A percentile compares a stretch with the other conserved stretches of the same genome.
Evolutionary conservation across 2,113 vertebrate species (phyloP).

Genomic region (Lepisosteus osseus): DNA sequence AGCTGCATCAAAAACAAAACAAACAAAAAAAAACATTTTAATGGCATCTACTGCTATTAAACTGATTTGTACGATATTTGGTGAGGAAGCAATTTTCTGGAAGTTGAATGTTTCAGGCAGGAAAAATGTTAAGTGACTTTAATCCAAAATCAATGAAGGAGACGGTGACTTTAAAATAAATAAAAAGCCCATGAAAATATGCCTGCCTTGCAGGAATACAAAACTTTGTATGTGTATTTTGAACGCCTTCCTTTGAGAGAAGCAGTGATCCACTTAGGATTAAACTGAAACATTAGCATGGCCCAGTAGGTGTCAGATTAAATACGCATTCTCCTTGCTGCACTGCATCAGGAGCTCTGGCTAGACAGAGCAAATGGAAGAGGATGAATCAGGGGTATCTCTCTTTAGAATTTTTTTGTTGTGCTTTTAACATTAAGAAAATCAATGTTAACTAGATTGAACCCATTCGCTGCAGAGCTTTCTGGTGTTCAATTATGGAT

Average conservation of each 20-base stretch:
- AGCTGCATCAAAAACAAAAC: no score
- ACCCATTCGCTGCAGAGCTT: conserved; percentile 71
- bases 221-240: conserved; percentile 10
- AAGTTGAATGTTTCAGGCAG: conserved; percentile 30
- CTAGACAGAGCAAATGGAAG: conserved; percentile 42
- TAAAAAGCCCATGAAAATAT: conserved; percentile 15
- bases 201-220: not conserved
- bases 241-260: conserved; percentile 32
- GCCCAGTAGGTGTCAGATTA: conserved; percentile 73
- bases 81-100: conserved; percentile 13
- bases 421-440: conserved; percentile 81
- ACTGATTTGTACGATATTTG: not conserved
- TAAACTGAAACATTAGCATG: conserved; percentile 64
- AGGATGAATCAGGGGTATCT: conserved; percentile 65
- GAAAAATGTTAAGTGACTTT: conserved; percentile 45
- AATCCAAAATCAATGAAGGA: conserved; percentile 55
- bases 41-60: not conserved
- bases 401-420: conserved; percentile 50
- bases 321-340: conserved; percentile 64
- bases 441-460: conserved; percentile 82
- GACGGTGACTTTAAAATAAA: conserved; percentile 39
- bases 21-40: not conserved
- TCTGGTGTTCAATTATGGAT: conserved; percentile 79
- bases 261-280: conserved; percentile 54
- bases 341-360: conserved; percentile 59